Base-by-base conservation (phyloP, 1,140 invertebrate species). In the Whitmania pigra region DNA sequence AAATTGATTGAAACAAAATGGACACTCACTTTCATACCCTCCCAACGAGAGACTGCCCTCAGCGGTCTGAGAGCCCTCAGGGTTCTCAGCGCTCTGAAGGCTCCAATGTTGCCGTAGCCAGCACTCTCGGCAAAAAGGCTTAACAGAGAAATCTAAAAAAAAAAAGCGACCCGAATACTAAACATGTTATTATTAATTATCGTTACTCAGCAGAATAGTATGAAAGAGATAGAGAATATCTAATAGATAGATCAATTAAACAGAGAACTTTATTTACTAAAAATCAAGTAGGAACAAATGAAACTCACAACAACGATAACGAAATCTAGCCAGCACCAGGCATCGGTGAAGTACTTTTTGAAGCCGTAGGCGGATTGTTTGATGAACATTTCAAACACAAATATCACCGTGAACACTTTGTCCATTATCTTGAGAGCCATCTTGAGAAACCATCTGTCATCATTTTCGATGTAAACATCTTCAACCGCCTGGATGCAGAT, bases 251-350 rank as follows among this genome's bases (percentile, higher is more conserved):
- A 36, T 36, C 6, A 4, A 49, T 49, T 49, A 5, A 49, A 49
- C 15, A 15, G 43, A 49, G 43, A 11, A 49, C 31, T n/a, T n/a
- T n/a, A 13, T 11, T 49, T 49, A 49, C 15, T 49, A 11, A 17
- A 49, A 49, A 0, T 17, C 5, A 49, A 15, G 9, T 49, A 49
- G 43, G 0, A 63, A 13, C 22, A 63, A 63, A 57, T 57, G 2
- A 31, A n/a, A 68, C 67, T 53, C 31, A 71, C 69, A 49, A 71
- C 40, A 54, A 95, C 93, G 85, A 95, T 96, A 77, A 95, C 88
- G 83, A 95, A 95, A 86, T 96, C 93, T 76, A 96, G 87, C 92
- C 92, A 94, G 84, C 92, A 95, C 92, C 92, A 95, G 63, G 92
- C 92, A 80, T 95, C 95, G 54, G 91, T 93, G 82, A 96, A 96